Base-by-base conservation (phyloP, 2,113 vertebrate species). In the Lonchura striata region DNA sequence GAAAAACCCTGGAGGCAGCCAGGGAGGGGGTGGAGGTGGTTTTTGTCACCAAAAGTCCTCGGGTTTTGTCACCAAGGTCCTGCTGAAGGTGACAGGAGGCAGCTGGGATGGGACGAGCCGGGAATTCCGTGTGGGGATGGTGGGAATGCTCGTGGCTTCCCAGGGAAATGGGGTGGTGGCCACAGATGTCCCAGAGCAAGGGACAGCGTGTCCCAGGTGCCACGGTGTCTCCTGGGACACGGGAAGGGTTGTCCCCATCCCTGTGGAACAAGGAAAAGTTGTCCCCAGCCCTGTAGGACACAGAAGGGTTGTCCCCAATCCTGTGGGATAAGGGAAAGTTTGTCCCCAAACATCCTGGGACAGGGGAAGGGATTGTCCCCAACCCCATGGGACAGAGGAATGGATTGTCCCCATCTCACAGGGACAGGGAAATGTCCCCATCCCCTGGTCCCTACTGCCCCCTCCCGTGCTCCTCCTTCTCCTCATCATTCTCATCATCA, bases 51-150 rank as follows among this genome's bases (percentile, higher is more conserved):
- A 3, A 10, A 50, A 24, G 20, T 20, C 31, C 10, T 3, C 5
- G 4, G 57, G 3, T 33, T 72, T 63, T 72, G 57, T 52, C 21
- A 2, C 21, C 46, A 0, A 61, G 61, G 21, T 41, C 28, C 8
- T 8, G n/a, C 24, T 5, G 37, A 0, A n/a, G 31, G 49, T 2
- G 25, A 4, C 8, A 0, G 28, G 41, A 54, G 50, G 50, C 0
- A 9, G 72, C 24, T 25, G 50, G 79, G 35, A 8, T n/a, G 59
- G 49, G 47, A 28, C 15, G 31, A 79, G 31, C 24, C 0, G 6
- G 76, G 60, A 64, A 63, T 42, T 42, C 23, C 13, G 23, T 6
- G 59, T n/a, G 37, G 75, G 37, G 9, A 16, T 19, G 35, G 4
- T 9, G 44, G 74, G 74, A 33, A 61, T 61, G 28, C 3, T 39